Percentiles rank a stretch among this genome's conserved stretches.
These are phyloP conservation scores for Sorex araneus DNA, from an alignment of 2,113 vertebrate species.

Conservation along the genomic window DNA sequence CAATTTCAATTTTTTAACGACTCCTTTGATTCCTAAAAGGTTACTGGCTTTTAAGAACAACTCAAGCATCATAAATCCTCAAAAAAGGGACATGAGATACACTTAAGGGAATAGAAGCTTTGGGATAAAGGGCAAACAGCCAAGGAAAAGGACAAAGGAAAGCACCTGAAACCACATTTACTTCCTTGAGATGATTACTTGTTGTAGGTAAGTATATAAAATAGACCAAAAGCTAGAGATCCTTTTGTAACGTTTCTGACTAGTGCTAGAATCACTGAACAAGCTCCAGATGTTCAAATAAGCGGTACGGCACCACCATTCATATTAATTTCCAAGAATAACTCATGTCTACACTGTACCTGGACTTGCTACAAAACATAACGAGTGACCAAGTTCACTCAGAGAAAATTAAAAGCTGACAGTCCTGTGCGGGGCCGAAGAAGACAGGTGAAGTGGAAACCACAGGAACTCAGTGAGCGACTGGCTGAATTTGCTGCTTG, in stretches of 20 bases:
- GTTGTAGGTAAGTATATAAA: neutral
- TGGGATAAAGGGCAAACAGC: neutral
- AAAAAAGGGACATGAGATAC: neutral
- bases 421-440: neutral
- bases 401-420: neutral
- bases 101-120: neutral
- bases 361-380: neutral
- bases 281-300: neutral
- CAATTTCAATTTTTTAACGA: neutral
- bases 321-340: conserved; percentile 14
- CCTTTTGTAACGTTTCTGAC: conserved; percentile 3
- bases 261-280: neutral
- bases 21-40: conserved; percentile 18
- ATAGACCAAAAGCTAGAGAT: neutral
- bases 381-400: neutral
- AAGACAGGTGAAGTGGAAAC: neutral
- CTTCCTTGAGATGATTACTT: too few relatives aligned
- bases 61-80: neutral
- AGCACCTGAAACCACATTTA: neutral
- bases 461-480: neutral
- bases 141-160: neutral
- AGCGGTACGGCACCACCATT: neutral
- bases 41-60: conserved; percentile 45
- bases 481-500: neutral
- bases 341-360: neutral